These are phyloP conservation scores for Aphelenchoides avenae DNA, from an alignment of 1,140 invertebrate genomes.

Conservation along the genomic window DNA sequence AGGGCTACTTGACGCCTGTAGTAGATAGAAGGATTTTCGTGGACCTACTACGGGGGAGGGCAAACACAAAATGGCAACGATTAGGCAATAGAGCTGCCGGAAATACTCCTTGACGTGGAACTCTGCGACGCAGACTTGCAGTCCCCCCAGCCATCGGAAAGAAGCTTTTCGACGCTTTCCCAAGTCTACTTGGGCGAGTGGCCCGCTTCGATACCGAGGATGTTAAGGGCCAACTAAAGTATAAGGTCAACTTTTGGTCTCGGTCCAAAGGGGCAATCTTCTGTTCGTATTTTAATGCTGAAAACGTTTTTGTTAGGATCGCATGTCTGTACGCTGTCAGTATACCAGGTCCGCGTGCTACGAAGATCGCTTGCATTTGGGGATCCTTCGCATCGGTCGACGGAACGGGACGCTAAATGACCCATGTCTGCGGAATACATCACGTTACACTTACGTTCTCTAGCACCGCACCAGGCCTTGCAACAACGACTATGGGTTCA, in stretches of 20 bases:
- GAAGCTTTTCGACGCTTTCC: conserved; percentile 46
- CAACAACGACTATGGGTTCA: conserved; percentile 51
- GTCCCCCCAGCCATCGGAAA: conserved; percentile 55
- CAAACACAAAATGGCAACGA: too few relatives aligned
- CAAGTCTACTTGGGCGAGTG: conserved; percentile 55
- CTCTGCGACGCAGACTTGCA: conserved; percentile 23
- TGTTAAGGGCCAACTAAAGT: conserved; percentile 49
- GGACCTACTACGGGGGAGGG: too few relatives aligned
- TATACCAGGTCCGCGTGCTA: conserved; percentile 54
- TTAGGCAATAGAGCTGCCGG: too few relatives aligned
- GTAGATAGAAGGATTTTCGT: too few relatives aligned
- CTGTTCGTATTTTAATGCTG: conserved; percentile 55
- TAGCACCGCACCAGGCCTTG: conserved; percentile 50
- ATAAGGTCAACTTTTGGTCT: not conserved
- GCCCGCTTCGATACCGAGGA: conserved; percentile 45
- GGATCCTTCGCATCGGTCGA: conserved; percentile 50
- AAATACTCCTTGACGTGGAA: not conserved
- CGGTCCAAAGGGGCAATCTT: conserved; percentile 13
- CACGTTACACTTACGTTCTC: conserved; percentile 43
- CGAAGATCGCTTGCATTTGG: conserved; percentile 53
- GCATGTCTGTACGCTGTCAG: conserved; percentile 1
- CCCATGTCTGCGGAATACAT: conserved; percentile 18
- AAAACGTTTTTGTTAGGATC: conserved; percentile 1
- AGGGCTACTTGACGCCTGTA: too few relatives aligned
- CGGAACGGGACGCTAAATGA: conserved; percentile 50